Evolutionary conservation across 2,888 invertebrate genomes (phyloP), one percentile per base, ranked within the genome.

Genomic region (Podabrus alpinus): DNA sequence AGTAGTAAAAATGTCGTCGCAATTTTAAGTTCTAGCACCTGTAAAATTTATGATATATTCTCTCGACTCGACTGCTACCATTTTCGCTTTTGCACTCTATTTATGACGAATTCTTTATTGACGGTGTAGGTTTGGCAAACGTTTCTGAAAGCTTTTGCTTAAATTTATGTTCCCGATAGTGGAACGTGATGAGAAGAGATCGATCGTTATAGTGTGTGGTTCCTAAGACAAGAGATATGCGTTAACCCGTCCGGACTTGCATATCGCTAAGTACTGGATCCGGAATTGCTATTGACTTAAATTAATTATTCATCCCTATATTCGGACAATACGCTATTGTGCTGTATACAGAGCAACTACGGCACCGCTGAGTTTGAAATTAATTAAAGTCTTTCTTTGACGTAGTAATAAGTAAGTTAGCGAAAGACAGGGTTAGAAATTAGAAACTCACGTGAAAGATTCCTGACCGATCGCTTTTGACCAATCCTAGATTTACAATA

Each of bases 321-420:
- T 80, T 81, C 80, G 81, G 81, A 81, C 81, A 81, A 81, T 81
- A 79, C 79, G 13, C 81, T 80, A 81, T 81, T 81, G 81, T 81
- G 76, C 72, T 76, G 74, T 76, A 79, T 29, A 78, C 78, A 75
- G 79, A 78, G 80, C 79, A 80, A 79, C 77, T 72, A 75, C 73
- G 79, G 79, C 80, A 81, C 68, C 74, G 72, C 59, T 25, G 76
- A 61, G 67, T 62, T 67, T 62, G 68, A 69, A 71, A 71, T 74
- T 74, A 74, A 62, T 19, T 16, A 15, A 62, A 17, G 19, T 29
- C 29, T 29, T 29, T 29, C 29, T 29, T 29, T 62, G 62, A 62
- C 62, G 16, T 62, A 62, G 16, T 62, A 62, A 62, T 19, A 62
- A 62, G 16, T 62, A 62, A 62, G 62, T 62, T 62, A 19, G 62